Evolutionary conservation across 2,888 invertebrate species (phyloP), one percentile per base, ranked within the genome.

Genomic region (Listrodromus nycthemerus): DNA sequence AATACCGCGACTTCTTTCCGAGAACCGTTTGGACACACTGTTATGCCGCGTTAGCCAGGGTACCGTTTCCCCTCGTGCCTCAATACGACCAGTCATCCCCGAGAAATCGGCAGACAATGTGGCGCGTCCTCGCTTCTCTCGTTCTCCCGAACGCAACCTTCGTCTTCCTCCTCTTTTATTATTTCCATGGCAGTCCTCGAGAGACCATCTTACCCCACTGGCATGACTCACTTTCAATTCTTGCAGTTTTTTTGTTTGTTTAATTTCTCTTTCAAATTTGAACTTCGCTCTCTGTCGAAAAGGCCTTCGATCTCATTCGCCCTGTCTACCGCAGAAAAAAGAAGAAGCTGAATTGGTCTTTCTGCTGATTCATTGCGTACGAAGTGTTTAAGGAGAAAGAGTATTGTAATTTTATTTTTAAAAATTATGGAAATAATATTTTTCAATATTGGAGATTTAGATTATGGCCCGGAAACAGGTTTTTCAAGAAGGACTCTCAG

Each of bases 21-120:
- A 85, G 89, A 89, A 89, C 88, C 89, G 88, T 89, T 91, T 90
- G 89, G 89, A 90, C 89, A 89, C 89, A 89, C 88, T 82, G 85
- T 91, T 91, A 90, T 91, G 90, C 89, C 89, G 89, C 89, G 89
- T 91, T 91, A 90, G 90, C 88, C 84, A 87, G 87, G 88, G 89
- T 89, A 89, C 88, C 88, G 86, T 87, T 88, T 88, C 87, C 63
- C 30, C 61, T 24, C 21, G 33, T 13, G 55, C 16, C 21, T 90
- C 87, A 91, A 92, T 91, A 90, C 90, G 88, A 88, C 90, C 91
- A 92, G 92, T 92, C 92, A 92, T 92, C 91, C 91, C 91, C 91
- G 90, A 91, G 90, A 90, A 91, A 91, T 91, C 91, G 91, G 88
- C 90, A 92, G 92, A 92, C 92, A 92, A 92, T 92, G 90, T 91